phyloP scores from a whole-genome alignment of 2,888 invertebrate species.

The Steromphala cineraria region DNA sequence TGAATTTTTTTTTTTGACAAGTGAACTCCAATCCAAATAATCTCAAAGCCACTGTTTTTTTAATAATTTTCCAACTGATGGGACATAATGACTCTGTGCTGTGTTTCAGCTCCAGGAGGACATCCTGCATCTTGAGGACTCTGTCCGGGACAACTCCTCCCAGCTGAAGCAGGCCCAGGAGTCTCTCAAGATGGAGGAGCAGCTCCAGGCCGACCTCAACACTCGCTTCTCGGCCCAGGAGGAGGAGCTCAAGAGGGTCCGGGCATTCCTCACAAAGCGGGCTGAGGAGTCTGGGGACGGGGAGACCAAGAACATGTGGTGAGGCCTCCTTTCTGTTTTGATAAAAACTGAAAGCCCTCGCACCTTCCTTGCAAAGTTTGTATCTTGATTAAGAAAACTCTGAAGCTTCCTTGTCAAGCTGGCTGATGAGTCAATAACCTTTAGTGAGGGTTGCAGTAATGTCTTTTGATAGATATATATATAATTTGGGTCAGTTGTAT shows the following conservation, averaged over 20 bases:
- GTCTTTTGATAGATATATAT: too few relatives aligned
- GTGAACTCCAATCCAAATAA: too few relatives aligned
- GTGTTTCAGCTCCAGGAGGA: constrained; percentile 60
- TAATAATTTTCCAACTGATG: too few relatives aligned
- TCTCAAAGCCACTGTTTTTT: too few relatives aligned
- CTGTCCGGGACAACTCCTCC: constrained; percentile 49
- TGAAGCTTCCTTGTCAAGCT: too few relatives aligned
- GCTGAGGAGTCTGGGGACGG: constrained; percentile 58
- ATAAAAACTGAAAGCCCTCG: too few relatives aligned
- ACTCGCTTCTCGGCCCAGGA: constrained; percentile 61
- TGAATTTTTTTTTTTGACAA: too few relatives aligned
- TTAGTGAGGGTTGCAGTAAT: too few relatives aligned
- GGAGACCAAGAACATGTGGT: constrained; percentile 67
- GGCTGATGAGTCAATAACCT: too few relatives aligned
- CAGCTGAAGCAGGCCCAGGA: constrained; percentile 61
- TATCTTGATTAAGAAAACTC: too few relatives aligned
- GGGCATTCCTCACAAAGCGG: constrained; percentile 58
- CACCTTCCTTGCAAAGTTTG: too few relatives aligned
- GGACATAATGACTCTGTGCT: not conserved
- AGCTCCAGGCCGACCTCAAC: constrained; percentile 52
- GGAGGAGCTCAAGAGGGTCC: constrained; percentile 58
- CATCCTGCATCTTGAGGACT: constrained; percentile 56
- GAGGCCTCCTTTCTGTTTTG: constrained; percentile 12
- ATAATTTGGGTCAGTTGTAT: too few relatives aligned
- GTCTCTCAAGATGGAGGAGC: constrained; percentile 56